A percentile compares a stretch with the other conserved stretches of the same genome.
phyloP scores from a whole-genome alignment of 1,140 invertebrate genomes.

The Paraescarpia echinospica region DNA sequence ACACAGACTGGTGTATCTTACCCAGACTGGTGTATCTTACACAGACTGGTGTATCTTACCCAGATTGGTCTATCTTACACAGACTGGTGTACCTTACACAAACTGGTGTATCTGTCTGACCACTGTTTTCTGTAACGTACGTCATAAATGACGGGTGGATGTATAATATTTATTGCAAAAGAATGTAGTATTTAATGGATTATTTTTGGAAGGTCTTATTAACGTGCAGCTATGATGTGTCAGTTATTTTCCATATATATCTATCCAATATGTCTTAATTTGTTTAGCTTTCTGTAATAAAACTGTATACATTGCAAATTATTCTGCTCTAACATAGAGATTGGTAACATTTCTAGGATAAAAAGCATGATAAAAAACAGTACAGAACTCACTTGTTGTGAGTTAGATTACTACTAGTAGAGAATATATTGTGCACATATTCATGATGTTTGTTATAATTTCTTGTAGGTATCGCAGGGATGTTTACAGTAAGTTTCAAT shows the following conservation, averaged over 20 bases:
- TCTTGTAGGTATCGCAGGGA: not conserved
- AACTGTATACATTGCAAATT: not conserved
- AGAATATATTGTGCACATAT: not conserved
- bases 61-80: too few relatives aligned
- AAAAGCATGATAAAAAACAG: not conserved
- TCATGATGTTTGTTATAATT: not conserved
- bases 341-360: not conserved
- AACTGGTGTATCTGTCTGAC: too few relatives aligned
- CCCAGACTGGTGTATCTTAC: too few relatives aligned
- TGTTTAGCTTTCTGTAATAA: not conserved
- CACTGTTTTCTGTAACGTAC: too few relatives aligned
- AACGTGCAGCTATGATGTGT: not conserved
- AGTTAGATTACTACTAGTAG: not conserved
- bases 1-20: too few relatives aligned
- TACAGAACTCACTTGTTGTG: not conserved
- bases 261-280: too few relatives aligned
- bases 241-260: too few relatives aligned
- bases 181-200: not conserved
- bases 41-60: too few relatives aligned
- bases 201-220: not conserved
- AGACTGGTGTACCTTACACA: too few relatives aligned
- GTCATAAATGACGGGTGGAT: too few relatives aligned
- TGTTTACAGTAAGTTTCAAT: not conserved
- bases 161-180: not conserved
- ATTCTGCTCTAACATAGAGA: not conserved